Base-by-base conservation (phyloP, 2,113 vertebrate genomes). In the Myotis yumanensis region DNA sequence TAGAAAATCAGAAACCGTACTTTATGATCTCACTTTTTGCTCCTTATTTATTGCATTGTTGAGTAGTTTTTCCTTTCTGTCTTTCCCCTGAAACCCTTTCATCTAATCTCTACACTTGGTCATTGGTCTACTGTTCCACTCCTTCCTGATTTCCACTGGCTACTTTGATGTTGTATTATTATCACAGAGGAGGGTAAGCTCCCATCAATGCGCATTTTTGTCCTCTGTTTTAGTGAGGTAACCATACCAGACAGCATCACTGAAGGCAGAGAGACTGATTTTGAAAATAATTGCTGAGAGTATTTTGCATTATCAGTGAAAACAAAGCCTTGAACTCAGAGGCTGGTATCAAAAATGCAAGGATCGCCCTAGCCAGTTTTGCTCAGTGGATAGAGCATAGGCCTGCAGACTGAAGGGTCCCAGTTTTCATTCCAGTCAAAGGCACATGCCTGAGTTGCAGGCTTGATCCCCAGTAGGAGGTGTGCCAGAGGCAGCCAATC, bases 91-190 rank as follows among this genome's bases (percentile, higher is more conserved):
- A 1, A 11, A 4, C 12, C 1, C 7, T 28, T 84, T 86, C 3
- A 22, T 46, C 20, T 82, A 20, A 30, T 62, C 17, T 77, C 5
- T 59, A 25, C 37, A 4, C 5, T 43, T 79, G 43, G 6, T 6
- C 66, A 0, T 37, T 37, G 46, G 0, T 11, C 9, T 76, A 11
- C 25, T 66, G 4, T 5, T 46, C 2, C 0, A 37, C 17, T 18
- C 0, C 8, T 15, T 80, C 17, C n/a, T 64, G 23, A 64, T 64
- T 5, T 23, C 95, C 22, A 18, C 4, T 46, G 15, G 72, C 16
- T 48, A 69, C 15, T 0, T 20, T 57, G 8, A 48, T 69, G 17
- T 14, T 30, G 0, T 30, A 3, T 69, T 64, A 35, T 64, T 30
- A 22, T 84, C 66, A 69, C 4, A 4, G 28, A 75, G 11, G 32